A percentile compares a stretch with the other conserved stretches of the same genome.
Conservation (phyloP, 1,140 invertebrate genomes). For the Acyrthosiphon pisum region DNA sequence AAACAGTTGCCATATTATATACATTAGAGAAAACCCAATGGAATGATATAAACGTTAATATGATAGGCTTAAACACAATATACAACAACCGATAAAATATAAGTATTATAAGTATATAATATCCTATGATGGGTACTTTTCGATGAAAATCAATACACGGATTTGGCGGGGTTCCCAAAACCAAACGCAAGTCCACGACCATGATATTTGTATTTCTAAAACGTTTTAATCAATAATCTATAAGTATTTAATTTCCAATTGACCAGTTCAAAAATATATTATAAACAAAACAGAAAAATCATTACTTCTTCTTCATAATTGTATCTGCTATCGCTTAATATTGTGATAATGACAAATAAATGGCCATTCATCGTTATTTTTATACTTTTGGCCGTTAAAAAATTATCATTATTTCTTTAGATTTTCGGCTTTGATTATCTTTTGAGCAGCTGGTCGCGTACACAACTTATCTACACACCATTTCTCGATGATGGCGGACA, state of each 20-base stretch:
- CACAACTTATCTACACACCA: too few species aligned
- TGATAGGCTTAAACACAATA: background rate
- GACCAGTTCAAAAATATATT: background rate
- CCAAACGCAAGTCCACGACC: background rate
- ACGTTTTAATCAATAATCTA: constrained; percentile 9
- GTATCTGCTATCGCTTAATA: background rate
- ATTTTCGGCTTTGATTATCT: too few species aligned
- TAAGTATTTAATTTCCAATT: background rate
- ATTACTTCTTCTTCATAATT: background rate
- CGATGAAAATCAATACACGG: constrained; percentile 20
- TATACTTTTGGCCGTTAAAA: too few species aligned
- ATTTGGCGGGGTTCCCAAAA: background rate
- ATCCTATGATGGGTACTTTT: constrained; percentile 15
- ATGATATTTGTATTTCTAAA: background rate
- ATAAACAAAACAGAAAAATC: background rate
- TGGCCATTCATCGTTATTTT: too few species aligned
- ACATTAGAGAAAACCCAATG: background rate
- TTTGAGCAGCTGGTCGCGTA: too few species aligned
- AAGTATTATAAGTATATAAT: background rate
- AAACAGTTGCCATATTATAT: background rate
- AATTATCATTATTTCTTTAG: too few species aligned
- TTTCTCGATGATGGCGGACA: too few species aligned
- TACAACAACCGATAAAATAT: background rate
- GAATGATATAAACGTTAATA: background rate
- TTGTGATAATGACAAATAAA: background rate